Evolutionary conservation across 2,113 vertebrate genomes (phyloP).

Genomic region (Daubentonia madagascariensis): DNA sequence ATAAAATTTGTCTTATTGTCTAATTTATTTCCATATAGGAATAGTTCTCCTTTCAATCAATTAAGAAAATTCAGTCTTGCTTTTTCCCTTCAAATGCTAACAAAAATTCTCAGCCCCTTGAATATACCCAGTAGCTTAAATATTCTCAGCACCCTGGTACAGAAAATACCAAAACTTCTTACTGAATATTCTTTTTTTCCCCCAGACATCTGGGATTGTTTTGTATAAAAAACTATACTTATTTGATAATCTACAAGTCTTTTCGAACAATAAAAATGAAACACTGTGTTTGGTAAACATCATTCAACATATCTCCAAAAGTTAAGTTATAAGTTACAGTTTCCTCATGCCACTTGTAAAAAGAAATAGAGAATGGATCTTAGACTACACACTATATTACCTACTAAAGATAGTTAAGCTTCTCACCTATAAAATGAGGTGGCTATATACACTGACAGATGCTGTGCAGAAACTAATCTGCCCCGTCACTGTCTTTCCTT

Average conservation of each 20-base stretch:
- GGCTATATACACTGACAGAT: neutral
- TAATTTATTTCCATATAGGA: neutral
- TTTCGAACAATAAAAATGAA: constrained; percentile 12
- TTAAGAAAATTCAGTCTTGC: neutral
- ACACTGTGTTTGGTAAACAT: neutral
- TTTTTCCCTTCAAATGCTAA: neutral
- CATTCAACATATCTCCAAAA: neutral
- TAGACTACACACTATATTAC: neutral
- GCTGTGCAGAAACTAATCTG: constrained; percentile 12
- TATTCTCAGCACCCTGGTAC: neutral
- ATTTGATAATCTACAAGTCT: neutral
- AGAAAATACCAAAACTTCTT: neutral
- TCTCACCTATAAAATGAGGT: constrained; percentile 14
- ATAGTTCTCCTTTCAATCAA: neutral
- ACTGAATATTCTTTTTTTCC: neutral
- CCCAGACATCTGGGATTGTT: neutral
- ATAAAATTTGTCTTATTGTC: neutral
- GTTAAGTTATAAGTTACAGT: neutral
- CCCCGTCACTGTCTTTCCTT: neutral
- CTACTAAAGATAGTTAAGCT: neutral
- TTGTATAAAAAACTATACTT: neutral
- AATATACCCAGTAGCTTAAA: neutral
- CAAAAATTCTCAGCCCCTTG: neutral
- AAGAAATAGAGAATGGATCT: neutral
- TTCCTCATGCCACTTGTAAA: neutral